Conservation (phyloP, 1,140 invertebrate species). For the Monochamus saltuarius region DNA sequence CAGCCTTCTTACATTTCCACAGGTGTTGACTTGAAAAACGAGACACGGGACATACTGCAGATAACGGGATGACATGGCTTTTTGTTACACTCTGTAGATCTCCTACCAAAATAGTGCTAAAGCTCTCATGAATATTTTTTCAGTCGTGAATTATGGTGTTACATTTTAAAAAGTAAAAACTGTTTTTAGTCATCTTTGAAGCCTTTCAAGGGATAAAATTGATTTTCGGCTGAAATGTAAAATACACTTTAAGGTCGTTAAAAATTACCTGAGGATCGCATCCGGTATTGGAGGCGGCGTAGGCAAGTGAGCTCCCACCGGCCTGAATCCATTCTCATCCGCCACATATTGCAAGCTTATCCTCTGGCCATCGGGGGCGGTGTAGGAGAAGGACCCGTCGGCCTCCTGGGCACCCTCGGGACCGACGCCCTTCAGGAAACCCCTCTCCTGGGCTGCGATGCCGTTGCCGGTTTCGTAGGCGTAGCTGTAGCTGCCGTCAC, state of each 20-base stretch:
- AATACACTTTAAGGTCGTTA: not conserved
- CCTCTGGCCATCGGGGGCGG: slow-evolving; percentile 62
- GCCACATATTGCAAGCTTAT: slow-evolving; percentile 57
- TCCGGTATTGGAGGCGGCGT: slow-evolving; percentile 64
- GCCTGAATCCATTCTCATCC: slow-evolving; percentile 65
- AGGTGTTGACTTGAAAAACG: too few relatives aligned
- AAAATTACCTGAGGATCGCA: slow-evolving; percentile 58
- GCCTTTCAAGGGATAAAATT: too few relatives aligned
- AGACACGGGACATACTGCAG: too few relatives aligned
- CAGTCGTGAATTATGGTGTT: too few relatives aligned
- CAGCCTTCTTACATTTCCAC: too few relatives aligned
- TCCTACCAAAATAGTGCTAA: too few relatives aligned
- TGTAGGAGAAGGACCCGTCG: slow-evolving; percentile 64
- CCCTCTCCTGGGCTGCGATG: slow-evolving; percentile 49
- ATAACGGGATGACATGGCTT: too few relatives aligned
- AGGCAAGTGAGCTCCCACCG: slow-evolving; percentile 62
- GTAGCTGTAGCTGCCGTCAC: slow-evolving; percentile 57
- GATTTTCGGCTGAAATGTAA: not conserved
- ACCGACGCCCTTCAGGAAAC: slow-evolving; percentile 47
- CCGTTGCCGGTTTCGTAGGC: slow-evolving; percentile 57
- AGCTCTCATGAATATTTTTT: too few relatives aligned
- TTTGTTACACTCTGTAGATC: too few relatives aligned
- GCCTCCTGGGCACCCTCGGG: slow-evolving; percentile 58
- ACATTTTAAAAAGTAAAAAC: too few relatives aligned
- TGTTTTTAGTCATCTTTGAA: too few relatives aligned